Evolutionary conservation across 2,888 invertebrate genomes (phyloP).

Genomic region (Xestia ashworthii): DNA sequence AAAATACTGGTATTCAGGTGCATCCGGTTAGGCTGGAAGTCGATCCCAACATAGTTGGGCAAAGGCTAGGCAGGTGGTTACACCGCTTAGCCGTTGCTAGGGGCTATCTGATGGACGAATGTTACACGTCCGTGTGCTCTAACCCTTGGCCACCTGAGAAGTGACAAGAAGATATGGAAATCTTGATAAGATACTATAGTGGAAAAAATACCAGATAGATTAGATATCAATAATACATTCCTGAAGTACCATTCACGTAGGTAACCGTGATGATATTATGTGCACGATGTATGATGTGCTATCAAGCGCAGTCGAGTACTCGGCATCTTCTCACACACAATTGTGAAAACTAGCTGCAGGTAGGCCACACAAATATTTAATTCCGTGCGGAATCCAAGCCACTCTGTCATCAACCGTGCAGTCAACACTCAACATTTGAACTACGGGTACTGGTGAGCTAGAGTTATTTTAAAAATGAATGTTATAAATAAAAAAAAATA

Average conservation of each 20-base stretch:
- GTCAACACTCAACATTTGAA: not conserved
- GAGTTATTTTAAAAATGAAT: not conserved
- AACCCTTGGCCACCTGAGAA: not conserved
- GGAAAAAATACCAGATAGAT: slow-evolving; percentile 7
- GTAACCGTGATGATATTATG: not conserved
- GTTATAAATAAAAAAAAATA: not conserved
- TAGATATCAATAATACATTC: slow-evolving; percentile 15
- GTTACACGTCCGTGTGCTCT: not conserved
- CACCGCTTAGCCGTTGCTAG: no score
- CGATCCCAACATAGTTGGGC: no score
- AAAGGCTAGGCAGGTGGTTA: no score
- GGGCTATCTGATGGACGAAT: not conserved
- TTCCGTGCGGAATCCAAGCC: not conserved
- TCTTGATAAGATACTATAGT: slow-evolving; percentile 1
- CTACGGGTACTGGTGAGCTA: not conserved
- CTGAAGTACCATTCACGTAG: slow-evolving; percentile 2
- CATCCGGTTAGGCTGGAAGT: no score
- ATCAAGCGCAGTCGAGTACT: not conserved
- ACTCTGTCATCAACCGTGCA: slow-evolving; percentile 2
- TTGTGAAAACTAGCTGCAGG: slow-evolving; percentile 5
- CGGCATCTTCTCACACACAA: not conserved
- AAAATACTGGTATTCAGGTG: no score
- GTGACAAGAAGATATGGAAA: slow-evolving; percentile 7
- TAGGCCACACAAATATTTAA: not conserved
- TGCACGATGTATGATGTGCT: not conserved